Evolutionary conservation across 2,113 vertebrate species (phyloP).

Genomic region (Phylloscopus trochiloides): DNA sequence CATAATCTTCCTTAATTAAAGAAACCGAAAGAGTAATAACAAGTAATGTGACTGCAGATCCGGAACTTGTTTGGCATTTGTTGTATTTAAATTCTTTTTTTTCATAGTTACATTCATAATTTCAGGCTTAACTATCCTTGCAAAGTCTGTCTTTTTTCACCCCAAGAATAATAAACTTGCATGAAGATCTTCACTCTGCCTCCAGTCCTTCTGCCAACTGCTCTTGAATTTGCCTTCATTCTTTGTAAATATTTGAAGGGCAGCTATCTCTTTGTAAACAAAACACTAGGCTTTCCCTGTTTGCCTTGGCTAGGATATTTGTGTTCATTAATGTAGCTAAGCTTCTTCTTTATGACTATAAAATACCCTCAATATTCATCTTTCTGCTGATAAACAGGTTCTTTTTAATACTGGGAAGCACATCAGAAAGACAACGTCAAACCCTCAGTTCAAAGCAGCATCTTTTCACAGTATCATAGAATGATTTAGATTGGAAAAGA

Average conservation of each 20-base stretch:
- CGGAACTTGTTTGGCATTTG: not conserved
- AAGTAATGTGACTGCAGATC: not conserved
- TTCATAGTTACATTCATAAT: not conserved
- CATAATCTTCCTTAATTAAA: not conserved
- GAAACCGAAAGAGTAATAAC: not conserved
- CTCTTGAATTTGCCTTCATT: conserved; percentile 24
- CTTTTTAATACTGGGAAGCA: not conserved
- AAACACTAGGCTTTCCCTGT: conserved; percentile 16
- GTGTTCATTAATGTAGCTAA: conserved; percentile 1
- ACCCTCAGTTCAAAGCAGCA: not conserved
- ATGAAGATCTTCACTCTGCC: not conserved
- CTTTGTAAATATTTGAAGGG: conserved; percentile 46
- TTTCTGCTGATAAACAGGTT: not conserved
- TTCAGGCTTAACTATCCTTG: not conserved
- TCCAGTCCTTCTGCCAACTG: conserved; percentile 8
- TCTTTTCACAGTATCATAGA: not conserved
- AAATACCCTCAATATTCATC: not conserved
- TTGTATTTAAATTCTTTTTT: not conserved
- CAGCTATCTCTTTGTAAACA: conserved; percentile 22
- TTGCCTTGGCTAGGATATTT: conserved; percentile 2
- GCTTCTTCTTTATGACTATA: not conserved
- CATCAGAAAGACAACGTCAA: not conserved
- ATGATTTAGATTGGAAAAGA: not conserved
- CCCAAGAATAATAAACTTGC: not conserved
- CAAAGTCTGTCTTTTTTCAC: not conserved